Conservation (phyloP, 2,797 vertebrate species). For the Lepilemur septentrionalis region DNA sequence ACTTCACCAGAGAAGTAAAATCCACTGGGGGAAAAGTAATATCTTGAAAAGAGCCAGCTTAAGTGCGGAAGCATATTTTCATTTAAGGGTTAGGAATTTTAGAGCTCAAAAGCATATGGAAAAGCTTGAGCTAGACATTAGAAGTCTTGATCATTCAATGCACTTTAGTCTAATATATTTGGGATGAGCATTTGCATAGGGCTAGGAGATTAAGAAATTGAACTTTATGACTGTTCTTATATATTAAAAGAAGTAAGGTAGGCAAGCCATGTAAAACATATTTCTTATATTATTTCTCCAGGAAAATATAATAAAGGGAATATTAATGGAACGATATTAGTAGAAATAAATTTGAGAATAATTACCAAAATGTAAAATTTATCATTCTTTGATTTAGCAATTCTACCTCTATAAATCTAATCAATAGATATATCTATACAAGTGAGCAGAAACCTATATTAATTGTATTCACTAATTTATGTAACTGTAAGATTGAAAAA, state of each 20-base stretch:
- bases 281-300: not conserved
- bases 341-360: not conserved
- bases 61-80: not conserved
- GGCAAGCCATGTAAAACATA: not conserved
- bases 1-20: not conserved
- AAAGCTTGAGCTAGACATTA: not conserved
- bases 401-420: not conserved
- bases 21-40: not conserved
- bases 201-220: not conserved
- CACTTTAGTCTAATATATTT: not conserved
- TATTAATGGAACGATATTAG: not conserved
- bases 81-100: not conserved
- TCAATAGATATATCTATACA: not conserved
- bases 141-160: not conserved
- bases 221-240: not conserved
- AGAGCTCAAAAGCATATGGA: not conserved
- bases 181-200: not conserved
- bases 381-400: not conserved
- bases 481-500: not conserved
- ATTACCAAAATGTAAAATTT: not conserved
- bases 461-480: not conserved
- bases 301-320: not conserved
- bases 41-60: not conserved
- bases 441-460: not conserved
- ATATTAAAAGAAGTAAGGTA: not conserved